phyloP scores from a whole-genome alignment of 2,113 vertebrate genomes.

The Suricata suricatta region DNA sequence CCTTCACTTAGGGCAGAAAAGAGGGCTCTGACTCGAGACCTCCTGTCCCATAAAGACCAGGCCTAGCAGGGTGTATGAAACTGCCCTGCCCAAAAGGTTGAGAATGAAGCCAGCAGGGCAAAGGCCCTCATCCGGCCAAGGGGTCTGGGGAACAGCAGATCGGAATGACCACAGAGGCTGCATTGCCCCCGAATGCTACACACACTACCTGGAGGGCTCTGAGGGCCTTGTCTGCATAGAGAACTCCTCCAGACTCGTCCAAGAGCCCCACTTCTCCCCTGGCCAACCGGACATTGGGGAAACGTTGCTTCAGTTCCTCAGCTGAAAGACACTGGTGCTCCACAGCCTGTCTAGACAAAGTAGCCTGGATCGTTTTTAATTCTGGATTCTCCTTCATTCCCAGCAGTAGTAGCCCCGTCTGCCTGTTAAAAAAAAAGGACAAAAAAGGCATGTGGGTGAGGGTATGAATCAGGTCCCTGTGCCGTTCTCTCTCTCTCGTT shows the following conservation, averaged over 20 bases:
- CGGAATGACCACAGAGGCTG: neutral
- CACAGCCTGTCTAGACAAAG: constrained; percentile 81
- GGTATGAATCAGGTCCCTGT: too few relatives aligned
- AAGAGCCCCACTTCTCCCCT: constrained; percentile 85
- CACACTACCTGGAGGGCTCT: constrained; percentile 88
- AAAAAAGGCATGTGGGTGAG: neutral
- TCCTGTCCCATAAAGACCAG: neutral
- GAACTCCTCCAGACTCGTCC: constrained; percentile 89
- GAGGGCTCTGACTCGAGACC: neutral
- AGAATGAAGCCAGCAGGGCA: neutral
- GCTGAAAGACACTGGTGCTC: constrained; percentile 80
- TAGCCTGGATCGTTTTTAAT: constrained; percentile 82
- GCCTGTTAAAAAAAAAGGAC: constrained; percentile 52
- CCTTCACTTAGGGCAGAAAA: neutral
- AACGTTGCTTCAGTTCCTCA: constrained; percentile 81
- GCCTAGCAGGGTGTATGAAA: neutral
- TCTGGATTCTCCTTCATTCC: constrained; percentile 81
- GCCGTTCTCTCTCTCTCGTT: neutral
- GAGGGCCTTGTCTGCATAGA: constrained; percentile 92
- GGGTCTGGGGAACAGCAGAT: fast-evolving
- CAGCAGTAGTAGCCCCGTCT: constrained; percentile 89
- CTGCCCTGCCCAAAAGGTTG: neutral
- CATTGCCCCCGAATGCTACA: neutral
- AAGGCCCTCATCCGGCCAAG: neutral
- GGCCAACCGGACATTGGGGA: constrained; percentile 85